phyloP scores from a whole-genome alignment of 2,113 vertebrate species.

The Acinonyx jubatus region DNA sequence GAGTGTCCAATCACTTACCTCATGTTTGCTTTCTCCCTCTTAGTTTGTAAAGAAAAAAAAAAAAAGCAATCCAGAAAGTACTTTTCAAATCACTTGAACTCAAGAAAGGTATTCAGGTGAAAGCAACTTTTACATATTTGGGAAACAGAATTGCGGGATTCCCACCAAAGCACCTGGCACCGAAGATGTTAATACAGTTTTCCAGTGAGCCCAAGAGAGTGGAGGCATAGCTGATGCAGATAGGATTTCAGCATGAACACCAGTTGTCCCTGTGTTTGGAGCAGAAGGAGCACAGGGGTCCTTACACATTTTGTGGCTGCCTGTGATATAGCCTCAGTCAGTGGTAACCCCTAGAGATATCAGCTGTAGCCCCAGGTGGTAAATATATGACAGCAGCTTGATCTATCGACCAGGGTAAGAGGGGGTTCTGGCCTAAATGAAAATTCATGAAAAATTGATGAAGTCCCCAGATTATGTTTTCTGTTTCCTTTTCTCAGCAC shows the following conservation, averaged over 20 bases:
- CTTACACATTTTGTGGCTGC: not conserved
- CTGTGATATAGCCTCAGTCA: constrained; percentile 84
- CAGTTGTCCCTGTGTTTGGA: not conserved
- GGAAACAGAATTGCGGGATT: not conserved
- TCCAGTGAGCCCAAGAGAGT: constrained; percentile 42
- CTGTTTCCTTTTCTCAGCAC: constrained; percentile 77
- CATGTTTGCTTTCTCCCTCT: not conserved
- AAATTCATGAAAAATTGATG: constrained; percentile 99
- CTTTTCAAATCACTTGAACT: not conserved
- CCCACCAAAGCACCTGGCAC: fast-evolving
- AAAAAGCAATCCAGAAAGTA: not conserved
- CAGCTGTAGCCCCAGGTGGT: constrained; percentile 93
- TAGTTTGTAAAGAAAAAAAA: not conserved
- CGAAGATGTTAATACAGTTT: not conserved
- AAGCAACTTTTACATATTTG: constrained; percentile 56
- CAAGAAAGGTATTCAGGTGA: not conserved
- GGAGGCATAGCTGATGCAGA: not conserved
- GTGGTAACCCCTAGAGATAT: constrained; percentile 83
- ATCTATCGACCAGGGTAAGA: constrained; percentile 98
- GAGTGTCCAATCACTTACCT: not conserved
- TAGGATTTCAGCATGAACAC: constrained; percentile 67
- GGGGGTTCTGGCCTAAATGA: constrained; percentile 94
- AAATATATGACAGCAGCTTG: constrained; percentile 95
- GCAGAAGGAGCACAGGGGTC: constrained; percentile 55
- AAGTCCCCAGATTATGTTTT: constrained; percentile 93